Evolutionary conservation across 2,797 vertebrate genomes (phyloP).

Genomic region (Hybognathus amarus): DNA sequence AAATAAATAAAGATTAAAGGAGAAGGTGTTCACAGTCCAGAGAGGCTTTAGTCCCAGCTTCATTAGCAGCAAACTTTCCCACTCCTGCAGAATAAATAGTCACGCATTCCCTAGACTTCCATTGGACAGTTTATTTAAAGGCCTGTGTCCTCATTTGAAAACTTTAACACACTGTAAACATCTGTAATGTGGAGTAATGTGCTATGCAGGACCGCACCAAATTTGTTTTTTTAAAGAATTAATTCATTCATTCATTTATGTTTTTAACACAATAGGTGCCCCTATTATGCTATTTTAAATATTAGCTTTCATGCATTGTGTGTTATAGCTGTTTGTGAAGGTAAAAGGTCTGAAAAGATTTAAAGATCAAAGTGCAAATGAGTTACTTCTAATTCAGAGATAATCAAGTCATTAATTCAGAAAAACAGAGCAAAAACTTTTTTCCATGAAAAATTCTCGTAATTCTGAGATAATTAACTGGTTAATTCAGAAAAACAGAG

Average conservation of each 20-base stretch:
- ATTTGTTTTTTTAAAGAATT: not conserved
- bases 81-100: constrained; percentile 9
- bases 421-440: too few relatives aligned
- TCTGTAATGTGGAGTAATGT: not conserved
- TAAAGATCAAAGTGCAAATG: not conserved
- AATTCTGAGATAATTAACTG: too few relatives aligned
- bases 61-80: constrained; percentile 29
- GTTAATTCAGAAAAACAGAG: too few relatives aligned
- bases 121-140: not conserved
- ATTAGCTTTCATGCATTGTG: not conserved
- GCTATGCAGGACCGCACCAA: not conserved
- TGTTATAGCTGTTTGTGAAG: not conserved
- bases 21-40: constrained; percentile 47
- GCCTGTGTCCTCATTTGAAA: not conserved
- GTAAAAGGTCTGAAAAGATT: not conserved
- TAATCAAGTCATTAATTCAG: too few relatives aligned
- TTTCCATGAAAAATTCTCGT: too few relatives aligned
- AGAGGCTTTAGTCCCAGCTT: constrained; percentile 37
- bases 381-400: too few relatives aligned
- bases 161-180: not conserved
- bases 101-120: not conserved
- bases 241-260: not conserved
- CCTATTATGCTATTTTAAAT: not conserved
- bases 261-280: not conserved
- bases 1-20: constrained; percentile 54